These are phyloP conservation scores for Xyliphius kryptos DNA, from an alignment of 2,113 vertebrate genomes.

Conservation along the genomic window DNA sequence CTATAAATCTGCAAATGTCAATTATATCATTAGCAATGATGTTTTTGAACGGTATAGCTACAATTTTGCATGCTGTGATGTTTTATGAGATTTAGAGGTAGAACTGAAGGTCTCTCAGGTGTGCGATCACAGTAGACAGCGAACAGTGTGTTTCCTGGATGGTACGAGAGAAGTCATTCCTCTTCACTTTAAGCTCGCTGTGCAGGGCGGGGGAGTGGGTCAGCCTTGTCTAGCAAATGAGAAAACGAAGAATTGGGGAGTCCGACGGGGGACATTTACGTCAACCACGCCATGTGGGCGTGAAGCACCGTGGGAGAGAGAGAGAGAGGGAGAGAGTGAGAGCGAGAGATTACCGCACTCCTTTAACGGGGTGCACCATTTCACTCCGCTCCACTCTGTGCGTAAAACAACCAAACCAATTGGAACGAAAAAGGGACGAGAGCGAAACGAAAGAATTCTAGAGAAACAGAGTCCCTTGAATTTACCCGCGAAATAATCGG, in stretches of 20 bases:
- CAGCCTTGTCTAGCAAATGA: slow-evolving; percentile 57
- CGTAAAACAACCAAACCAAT: slow-evolving; percentile 54
- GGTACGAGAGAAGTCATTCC: too few relatives aligned
- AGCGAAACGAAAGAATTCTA: too few relatives aligned
- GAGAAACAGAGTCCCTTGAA: too few relatives aligned
- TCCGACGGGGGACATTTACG: slow-evolving; percentile 72
- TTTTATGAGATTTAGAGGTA: too few relatives aligned
- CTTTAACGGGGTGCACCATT: slow-evolving; percentile 80
- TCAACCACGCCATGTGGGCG: slow-evolving; percentile 76
- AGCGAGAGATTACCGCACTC: slow-evolving; percentile 65
- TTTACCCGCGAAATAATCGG: slow-evolving; percentile 77
- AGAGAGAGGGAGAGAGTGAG: slow-evolving; percentile 5
- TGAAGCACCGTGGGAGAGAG: slow-evolving; percentile 53
- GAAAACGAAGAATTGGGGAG: slow-evolving; percentile 52
- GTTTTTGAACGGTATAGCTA: too few relatives aligned
- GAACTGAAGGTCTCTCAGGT: neutral
- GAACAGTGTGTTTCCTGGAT: slow-evolving; percentile 6
- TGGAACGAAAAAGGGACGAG: too few relatives aligned
- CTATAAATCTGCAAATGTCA: too few relatives aligned
- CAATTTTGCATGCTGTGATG: too few relatives aligned
- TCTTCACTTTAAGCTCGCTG: slow-evolving; percentile 12
- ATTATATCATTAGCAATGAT: too few relatives aligned
- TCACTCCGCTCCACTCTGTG: slow-evolving; percentile 58
- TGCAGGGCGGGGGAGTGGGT: slow-evolving; percentile 19
- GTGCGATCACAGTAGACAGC: neutral